Evolutionary conservation across 2,113 vertebrate species (phyloP).

Genomic region (Rhynchomys soricoides): DNA sequence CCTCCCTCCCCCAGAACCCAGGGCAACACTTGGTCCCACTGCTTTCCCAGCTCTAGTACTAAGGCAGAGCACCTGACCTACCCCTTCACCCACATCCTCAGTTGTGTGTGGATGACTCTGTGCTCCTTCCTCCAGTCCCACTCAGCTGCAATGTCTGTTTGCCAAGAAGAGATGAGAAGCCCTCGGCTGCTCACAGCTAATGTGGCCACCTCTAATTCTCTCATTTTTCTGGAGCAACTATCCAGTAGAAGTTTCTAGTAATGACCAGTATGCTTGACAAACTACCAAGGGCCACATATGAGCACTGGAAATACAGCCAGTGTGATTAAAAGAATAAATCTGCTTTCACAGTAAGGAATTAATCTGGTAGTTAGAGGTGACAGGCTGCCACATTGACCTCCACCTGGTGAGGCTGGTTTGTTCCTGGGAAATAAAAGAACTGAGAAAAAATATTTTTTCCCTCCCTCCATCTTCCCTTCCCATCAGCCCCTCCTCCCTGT

Average conservation of each 20-base stretch:
- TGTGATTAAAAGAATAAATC: neutral
- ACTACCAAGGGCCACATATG: neutral
- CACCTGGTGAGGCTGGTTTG: neutral
- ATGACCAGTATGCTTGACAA: neutral
- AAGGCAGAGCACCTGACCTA: neutral
- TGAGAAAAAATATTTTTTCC: neutral
- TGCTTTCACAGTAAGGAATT: neutral
- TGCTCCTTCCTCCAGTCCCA: neutral
- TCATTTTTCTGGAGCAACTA: neutral
- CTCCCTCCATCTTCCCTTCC: neutral
- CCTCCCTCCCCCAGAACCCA: too few species aligned
- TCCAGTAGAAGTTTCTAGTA: neutral
- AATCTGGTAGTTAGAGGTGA: too few species aligned
- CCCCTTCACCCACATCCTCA: neutral
- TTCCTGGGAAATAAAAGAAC: neutral
- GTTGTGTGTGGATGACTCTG: neutral
- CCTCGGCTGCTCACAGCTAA: neutral
- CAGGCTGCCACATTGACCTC: rapidly evolving
- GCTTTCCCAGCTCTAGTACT: too few species aligned
- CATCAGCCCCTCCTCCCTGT: neutral
- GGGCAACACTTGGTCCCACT: neutral
- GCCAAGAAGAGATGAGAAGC: neutral
- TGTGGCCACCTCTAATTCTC: neutral
- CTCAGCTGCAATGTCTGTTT: neutral
- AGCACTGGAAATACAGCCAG: neutral